Evolutionary conservation across 35 echinoderm and acorn worm species (phyloP), one percentile per base, ranked within the genome.

Genomic region (Heliocidaris erythrogramma): DNA sequence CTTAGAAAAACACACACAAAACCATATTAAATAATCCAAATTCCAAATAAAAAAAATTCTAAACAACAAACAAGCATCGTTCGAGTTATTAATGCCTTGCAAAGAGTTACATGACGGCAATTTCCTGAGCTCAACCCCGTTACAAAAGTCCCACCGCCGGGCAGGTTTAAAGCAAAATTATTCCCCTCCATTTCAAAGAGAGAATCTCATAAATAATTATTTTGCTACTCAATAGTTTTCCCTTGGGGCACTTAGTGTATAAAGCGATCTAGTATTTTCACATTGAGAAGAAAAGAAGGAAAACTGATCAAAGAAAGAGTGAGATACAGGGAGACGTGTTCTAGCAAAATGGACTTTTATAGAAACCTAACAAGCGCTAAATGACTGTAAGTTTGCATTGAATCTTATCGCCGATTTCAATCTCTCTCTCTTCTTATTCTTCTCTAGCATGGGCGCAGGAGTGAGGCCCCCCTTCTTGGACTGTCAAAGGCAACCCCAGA

Each of bases 351-450:
- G 65, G n/a, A 78, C 65, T 78, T 78, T 78, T n/a, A 78, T 78
- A 78, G 65, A 78, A 78, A 78, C 65, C 65, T 78, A 78, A 78
- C 65, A 78, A 78, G 21, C 65, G 65, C 65, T 78, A 78, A 78
- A 78, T 78, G 65, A n/a, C 65, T 78, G 65, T 78, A 7, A 78
- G 65, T 78, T 78, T 78, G 65, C 65, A 27, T 78, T 78, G 65
- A 78, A 27, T 78, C 65, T 78, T 78, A 78, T 78, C 65, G n/a
- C 27, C 5, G 7, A 78, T 78, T 78, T 78, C 21, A n/a, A 78
- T 78, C 65, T 78, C 52, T 56, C n/a, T 78, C 21, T 5, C 60
- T n/a, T n/a, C 60, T 27, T n/a, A 78, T 78, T n/a, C 8, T 78
- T 78, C 17, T 78, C 65, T 78, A 27, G 21, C 65, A 78, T 78